Base-by-base conservation (phyloP, 2,797 vertebrate genomes). In the Oreortyx pictus region DNA sequence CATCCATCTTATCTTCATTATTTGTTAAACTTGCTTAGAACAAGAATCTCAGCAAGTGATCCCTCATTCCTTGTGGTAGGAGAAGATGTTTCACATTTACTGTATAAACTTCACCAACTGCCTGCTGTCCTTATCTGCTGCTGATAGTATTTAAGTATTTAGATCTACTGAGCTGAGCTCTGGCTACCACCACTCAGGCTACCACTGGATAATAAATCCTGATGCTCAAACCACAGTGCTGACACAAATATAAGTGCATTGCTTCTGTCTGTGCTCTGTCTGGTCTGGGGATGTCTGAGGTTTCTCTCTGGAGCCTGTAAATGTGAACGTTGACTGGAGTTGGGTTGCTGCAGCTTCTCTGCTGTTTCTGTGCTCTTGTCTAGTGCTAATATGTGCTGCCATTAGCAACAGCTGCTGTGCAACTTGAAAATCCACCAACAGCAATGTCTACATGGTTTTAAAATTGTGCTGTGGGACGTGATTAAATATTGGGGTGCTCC, bases 31-130 rank as follows among this genome's bases (percentile, higher is more conserved):
- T 75, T 39, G 6, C 17, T 78, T 59, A 17, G 50, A 82, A 20
- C 47, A 72, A 82, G 65, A 46, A n/a, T 39, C 37, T 47, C 2
- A 0, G 1, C 4, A 37, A 3, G 4, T 44, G 39, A 41, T 41
- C 13, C 39, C 39, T 41, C 39, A 41, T 14, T 41, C 39, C 39
- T 41, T 41, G 39, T 41, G 39, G 39, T 41, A 41, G 39, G 39
- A 41, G 39, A 41, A 41, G 14, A 41, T 41, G 39, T 41, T 41
- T 41, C 13, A 14, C 39, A 41, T 41, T 41, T 41, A 41, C 39
- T 41, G 39, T 41, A 41, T 41, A 41, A 41, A 41, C 39, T 41
- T 41, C 39, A 41, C 39, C 39, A 41, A 41, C 39, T 41, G 11
- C 46, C 23, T 9, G 1, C 46, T 74, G 23, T 19, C 66, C 50